These are phyloP conservation scores for Drosophila fuyamai DNA, from an alignment of 1,140 invertebrate genomes.

Conservation along the genomic window DNA sequence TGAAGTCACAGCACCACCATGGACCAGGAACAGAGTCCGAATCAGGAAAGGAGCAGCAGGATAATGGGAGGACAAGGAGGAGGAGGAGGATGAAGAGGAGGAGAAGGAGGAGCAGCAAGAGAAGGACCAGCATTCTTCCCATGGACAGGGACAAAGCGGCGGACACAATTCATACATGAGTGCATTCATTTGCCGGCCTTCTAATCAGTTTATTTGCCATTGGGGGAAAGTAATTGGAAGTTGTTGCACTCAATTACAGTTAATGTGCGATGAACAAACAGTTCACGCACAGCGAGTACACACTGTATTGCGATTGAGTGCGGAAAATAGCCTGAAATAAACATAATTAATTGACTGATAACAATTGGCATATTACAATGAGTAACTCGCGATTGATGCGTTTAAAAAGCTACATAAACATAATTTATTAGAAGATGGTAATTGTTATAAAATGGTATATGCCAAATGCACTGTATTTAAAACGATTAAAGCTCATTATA, in stretches of 20 bases:
- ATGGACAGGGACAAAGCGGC: slow-evolving; percentile 3
- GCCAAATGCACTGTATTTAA: background rate
- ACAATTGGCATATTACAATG: background rate
- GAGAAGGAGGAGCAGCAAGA: too few species aligned
- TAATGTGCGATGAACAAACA: slow-evolving; percentile 29
- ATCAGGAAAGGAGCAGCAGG: slow-evolving; percentile 7
- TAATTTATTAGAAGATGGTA: background rate
- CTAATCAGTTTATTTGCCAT: slow-evolving; percentile 54
- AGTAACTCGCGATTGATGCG: background rate
- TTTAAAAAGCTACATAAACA: background rate
- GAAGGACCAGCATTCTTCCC: background rate
- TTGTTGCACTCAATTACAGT: slow-evolving; percentile 58
- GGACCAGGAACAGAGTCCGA: slow-evolving; percentile 6
- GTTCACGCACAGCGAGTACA: background rate
- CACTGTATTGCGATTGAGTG: background rate
- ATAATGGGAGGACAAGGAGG: background rate
- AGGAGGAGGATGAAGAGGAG: background rate
- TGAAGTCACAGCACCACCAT: slow-evolving; percentile 56
- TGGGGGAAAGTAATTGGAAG: slow-evolving; percentile 51
- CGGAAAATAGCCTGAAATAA: background rate
- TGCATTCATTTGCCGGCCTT: slow-evolving; percentile 30
- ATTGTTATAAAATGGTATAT: background rate
- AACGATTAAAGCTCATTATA: background rate
- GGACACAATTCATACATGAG: slow-evolving; percentile 61
- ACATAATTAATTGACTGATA: background rate